A percentile compares a stretch with the other conserved stretches of the same genome.
Conservation (phyloP, 2,113 vertebrate genomes). For the Zosterops lateralis region DNA sequence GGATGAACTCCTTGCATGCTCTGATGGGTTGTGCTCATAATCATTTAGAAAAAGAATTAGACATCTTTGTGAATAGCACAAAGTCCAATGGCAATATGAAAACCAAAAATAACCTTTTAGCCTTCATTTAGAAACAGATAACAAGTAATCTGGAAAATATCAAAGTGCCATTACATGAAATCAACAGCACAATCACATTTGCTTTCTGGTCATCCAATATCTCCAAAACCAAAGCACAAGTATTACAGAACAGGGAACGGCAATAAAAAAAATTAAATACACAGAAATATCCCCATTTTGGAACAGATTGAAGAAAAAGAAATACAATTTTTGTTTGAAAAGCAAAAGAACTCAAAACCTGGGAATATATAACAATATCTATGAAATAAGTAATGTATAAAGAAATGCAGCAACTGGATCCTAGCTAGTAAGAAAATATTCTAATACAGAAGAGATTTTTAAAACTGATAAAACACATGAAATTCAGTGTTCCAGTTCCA, state of each 20-base stretch:
- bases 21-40: neutral
- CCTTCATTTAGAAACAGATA: neutral
- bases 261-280: neutral
- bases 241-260: neutral
- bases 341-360: neutral
- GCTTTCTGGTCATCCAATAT: neutral
- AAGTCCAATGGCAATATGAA: neutral
- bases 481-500: neutral
- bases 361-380: neutral
- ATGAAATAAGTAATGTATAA: neutral
- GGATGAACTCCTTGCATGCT: neutral
- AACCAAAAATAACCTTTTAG: neutral
- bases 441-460: neutral
- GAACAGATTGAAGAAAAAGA: neutral
- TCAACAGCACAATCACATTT: neutral
- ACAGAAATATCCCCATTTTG: neutral
- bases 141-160: slow-evolving; percentile 1
- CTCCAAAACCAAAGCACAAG: neutral
- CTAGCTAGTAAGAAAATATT: neutral
- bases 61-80: neutral
- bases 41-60: neutral
- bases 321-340: neutral
- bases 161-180: neutral
- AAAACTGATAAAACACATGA: neutral
- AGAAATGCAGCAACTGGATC: neutral